Conservation (phyloP, 2,113 vertebrate genomes). For the Natator depressus region DNA sequence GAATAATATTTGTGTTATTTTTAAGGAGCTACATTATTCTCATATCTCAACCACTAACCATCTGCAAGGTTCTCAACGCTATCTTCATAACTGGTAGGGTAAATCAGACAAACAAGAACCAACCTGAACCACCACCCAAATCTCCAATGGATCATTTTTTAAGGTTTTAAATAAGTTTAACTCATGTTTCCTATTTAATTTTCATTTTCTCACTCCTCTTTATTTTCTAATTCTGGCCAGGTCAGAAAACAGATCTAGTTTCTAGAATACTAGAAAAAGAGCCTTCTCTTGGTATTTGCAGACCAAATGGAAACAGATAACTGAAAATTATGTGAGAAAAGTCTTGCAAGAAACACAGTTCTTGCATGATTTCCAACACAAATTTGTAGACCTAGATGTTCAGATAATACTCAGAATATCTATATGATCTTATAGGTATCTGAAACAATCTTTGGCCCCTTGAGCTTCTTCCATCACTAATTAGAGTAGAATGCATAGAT, state of each 20-base stretch:
- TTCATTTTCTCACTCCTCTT: not conserved
- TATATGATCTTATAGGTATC: not conserved
- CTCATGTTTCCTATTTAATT: not conserved
- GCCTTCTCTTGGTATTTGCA: not conserved
- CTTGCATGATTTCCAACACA: not conserved
- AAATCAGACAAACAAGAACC: not conserved
- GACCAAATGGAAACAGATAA: not conserved
- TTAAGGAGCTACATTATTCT: not conserved
- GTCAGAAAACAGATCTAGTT: not conserved
- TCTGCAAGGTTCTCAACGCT: not conserved
- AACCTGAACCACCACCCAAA: not conserved
- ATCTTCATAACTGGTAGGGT: not conserved
- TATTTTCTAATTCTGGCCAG: not conserved
- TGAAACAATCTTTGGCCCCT: not conserved
- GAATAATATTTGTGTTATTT: not conserved
- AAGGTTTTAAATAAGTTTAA: not conserved
- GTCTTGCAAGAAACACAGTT: not conserved
- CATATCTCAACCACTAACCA: not conserved
- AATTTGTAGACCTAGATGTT: not conserved
- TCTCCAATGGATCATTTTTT: not conserved
- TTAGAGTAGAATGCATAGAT: not conserved
- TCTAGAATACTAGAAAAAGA: not conserved
- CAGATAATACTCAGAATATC: not conserved
- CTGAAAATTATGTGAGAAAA: not conserved
- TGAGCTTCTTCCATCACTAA: not conserved